Evolutionary conservation across 1,140 invertebrate species (phyloP).

Genomic region (Drosophila sproati): DNA sequence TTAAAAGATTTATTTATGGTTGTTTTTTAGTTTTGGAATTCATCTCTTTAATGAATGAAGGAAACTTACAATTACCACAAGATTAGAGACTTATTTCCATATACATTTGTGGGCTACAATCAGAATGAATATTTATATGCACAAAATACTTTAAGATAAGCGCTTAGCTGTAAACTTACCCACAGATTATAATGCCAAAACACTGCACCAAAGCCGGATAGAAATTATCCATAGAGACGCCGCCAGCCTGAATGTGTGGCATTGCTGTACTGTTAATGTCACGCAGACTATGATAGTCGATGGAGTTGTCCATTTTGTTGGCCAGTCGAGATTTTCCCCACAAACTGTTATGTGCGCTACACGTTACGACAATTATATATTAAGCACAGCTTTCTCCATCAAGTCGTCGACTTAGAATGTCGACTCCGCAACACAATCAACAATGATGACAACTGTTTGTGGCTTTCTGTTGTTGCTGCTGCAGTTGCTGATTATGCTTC

Average conservation of each 20-base stretch:
- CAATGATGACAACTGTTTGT: neutral
- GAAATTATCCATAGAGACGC: conserved; percentile 90
- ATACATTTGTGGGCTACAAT: too few species aligned
- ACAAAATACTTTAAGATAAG: too few species aligned
- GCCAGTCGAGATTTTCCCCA: too few species aligned
- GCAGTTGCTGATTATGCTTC: neutral
- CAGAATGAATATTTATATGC: too few species aligned
- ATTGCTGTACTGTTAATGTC: conserved; percentile 39
- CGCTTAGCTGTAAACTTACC: conserved; percentile 86
- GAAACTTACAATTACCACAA: too few species aligned
- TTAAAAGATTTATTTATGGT: too few species aligned
- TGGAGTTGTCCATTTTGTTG: conserved; percentile 71
- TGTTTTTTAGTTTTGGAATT: too few species aligned
- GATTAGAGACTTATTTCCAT: too few species aligned
- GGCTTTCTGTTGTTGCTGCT: neutral
- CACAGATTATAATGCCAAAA: conserved; percentile 95
- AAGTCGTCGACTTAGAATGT: conserved; percentile 72
- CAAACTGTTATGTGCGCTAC: too few species aligned
- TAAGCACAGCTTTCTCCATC: conserved; percentile 57
- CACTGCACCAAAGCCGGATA: conserved; percentile 96
- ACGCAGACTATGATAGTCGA: conserved; percentile 61
- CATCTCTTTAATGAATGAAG: too few species aligned
- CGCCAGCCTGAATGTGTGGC: conserved; percentile 64
- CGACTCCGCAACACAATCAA: conserved; percentile 10
- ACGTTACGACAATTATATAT: too few species aligned